A percentile compares a stretch with the other conserved stretches of the same genome.
Evolutionary conservation across 1,140 invertebrate species (phyloP).

Genomic region (Dolichoris vasculosae): DNA sequence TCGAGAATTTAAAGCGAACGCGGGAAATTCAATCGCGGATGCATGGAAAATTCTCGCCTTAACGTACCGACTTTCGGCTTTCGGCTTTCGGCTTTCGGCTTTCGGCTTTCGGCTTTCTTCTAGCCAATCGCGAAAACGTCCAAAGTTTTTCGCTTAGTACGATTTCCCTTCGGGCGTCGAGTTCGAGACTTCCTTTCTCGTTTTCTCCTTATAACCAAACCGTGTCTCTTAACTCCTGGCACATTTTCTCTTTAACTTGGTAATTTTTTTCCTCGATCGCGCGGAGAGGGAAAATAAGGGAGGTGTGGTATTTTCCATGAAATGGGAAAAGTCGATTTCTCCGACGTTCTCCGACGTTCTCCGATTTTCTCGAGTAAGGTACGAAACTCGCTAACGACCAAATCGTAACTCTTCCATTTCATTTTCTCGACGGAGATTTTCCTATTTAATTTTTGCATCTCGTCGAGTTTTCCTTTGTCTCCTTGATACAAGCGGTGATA

Average conservation of each 20-base stretch:
- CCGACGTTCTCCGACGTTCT: not conserved
- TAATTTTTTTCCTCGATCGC: slow-evolving; percentile 12
- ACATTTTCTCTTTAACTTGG: slow-evolving; percentile 9
- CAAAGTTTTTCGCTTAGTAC: slow-evolving; percentile 47
- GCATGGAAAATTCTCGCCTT: slow-evolving; percentile 12
- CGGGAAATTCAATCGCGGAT: slow-evolving; percentile 25
- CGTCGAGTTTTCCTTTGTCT: no score
- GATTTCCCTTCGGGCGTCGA: slow-evolving; percentile 39
- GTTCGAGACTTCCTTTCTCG: not conserved
- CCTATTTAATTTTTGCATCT: no score
- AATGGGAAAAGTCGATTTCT: not conserved
- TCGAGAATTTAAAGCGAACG: not conserved
- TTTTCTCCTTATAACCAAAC: not conserved
- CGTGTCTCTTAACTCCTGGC: not conserved
- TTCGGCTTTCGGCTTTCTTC: slow-evolving; percentile 4
- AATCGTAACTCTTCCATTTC: no score
- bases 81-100: not conserved
- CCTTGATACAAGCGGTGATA: no score
- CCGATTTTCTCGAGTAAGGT: not conserved
- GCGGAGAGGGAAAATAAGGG: not conserved
- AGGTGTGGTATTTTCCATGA: not conserved
- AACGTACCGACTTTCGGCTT: not conserved
- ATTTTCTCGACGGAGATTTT: no score
- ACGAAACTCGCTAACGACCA: not conserved
- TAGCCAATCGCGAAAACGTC: slow-evolving; percentile 42